Evolutionary conservation across 2,888 invertebrate genomes (phyloP).

Genomic region (Troides aeacus): DNA sequence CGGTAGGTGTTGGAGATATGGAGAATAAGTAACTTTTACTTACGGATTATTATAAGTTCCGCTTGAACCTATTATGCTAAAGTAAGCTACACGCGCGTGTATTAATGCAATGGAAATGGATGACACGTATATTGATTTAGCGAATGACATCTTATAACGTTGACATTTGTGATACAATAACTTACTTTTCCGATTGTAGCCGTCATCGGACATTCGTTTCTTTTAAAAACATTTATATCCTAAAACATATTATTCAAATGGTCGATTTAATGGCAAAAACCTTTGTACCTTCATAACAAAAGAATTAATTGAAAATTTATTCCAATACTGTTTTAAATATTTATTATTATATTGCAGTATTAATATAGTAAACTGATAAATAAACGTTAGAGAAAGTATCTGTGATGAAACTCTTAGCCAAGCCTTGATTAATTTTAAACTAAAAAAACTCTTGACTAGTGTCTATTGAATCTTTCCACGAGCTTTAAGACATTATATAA

Average conservation of each 20-base stretch:
- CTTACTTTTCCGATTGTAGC: not conserved
- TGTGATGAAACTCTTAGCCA: not conserved
- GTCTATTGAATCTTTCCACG: too few relatives aligned
- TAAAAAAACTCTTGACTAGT: not conserved
- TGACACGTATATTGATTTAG: constrained; percentile 17
- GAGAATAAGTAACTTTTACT: constrained; percentile 69
- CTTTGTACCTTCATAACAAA: not conserved
- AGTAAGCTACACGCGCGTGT: constrained; percentile 10
- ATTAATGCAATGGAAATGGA: constrained; percentile 26
- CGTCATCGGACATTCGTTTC: too few relatives aligned
- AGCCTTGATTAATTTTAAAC: not conserved
- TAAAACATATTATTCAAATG: not conserved
- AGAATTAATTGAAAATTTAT: not conserved
- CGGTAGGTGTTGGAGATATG: constrained; percentile 51
- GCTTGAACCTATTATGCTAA: constrained; percentile 46
- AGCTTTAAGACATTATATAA: not conserved
- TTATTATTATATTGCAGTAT: not conserved
- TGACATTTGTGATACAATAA: constrained; percentile 31
- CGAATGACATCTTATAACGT: constrained; percentile 31
- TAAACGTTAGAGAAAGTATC: not conserved
- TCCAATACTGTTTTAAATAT: not conserved
- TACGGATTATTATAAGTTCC: constrained; percentile 51
- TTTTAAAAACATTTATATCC: not conserved
- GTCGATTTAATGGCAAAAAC: not conserved
- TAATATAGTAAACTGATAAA: not conserved